These are phyloP conservation scores for Onychomys torridus DNA, from an alignment of 2,797 vertebrate genomes.

Conservation along the genomic window DNA sequence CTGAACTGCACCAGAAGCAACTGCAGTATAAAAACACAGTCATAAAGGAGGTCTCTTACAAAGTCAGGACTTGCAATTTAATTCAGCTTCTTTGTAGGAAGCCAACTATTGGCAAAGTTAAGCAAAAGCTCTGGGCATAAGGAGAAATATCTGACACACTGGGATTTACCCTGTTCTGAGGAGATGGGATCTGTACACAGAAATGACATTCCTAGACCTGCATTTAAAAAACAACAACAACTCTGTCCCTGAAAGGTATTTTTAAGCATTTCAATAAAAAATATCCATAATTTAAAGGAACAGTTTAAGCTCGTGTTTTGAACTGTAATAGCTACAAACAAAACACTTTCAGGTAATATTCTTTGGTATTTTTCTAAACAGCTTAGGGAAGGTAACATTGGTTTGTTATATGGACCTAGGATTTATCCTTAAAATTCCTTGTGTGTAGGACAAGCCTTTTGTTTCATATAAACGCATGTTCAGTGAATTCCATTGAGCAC, in stretches of 20 bases:
- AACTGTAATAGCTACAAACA: neutral
- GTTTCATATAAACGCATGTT: neutral
- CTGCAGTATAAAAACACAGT: neutral
- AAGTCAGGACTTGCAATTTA: constrained; percentile 6
- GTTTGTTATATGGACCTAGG: neutral
- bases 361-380: constrained; percentile 4
- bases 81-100: neutral
- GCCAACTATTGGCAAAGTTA: neutral
- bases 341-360: neutral
- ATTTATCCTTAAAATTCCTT: neutral
- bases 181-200: neutral
- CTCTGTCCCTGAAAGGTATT: neutral
- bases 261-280: constrained; percentile 46
- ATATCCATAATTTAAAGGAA: constrained; percentile 24
- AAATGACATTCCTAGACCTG: neutral
- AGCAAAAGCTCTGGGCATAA: constrained; percentile 4
- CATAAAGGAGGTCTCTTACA: neutral
- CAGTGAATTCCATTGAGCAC: neutral
- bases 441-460: neutral
- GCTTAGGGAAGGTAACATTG: neutral
- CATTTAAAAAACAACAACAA: neutral
- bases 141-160: neutral
- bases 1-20: constrained; percentile 10
- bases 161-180: neutral
- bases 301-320: neutral